These are phyloP conservation scores for Falco concolor DNA, from an alignment of 2,797 vertebrate genomes.

Conservation along the genomic window DNA sequence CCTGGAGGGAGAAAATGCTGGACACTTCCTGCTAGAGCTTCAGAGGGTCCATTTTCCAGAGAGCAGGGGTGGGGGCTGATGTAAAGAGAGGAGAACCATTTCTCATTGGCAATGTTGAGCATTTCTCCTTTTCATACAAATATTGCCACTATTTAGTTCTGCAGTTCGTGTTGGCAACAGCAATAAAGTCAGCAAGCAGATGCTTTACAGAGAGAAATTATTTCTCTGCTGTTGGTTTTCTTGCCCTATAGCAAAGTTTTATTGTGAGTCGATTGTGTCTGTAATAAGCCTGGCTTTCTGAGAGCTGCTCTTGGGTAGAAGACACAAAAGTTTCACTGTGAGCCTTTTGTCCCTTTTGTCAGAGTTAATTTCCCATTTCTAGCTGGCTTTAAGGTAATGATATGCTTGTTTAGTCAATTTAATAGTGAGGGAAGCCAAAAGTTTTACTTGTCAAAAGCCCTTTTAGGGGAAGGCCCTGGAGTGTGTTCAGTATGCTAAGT, in stretches of 20 bases:
- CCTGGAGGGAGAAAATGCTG: not conserved
- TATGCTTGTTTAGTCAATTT: not conserved
- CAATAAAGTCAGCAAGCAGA: slow-evolving; percentile 24
- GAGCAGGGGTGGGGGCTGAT: not conserved
- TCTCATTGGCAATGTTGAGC: not conserved
- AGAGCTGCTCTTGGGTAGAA: not conserved
- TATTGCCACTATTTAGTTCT: slow-evolving; percentile 1
- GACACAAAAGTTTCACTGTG: not conserved
- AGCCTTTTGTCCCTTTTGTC: not conserved
- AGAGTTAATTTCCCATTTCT: slow-evolving; percentile 6
- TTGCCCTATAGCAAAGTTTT: slow-evolving; percentile 42
- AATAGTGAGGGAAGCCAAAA: not conserved
- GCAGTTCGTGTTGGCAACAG: not conserved
- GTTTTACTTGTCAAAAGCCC: not conserved
- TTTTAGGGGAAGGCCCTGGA: not conserved
- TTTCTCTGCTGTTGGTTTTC: not conserved
- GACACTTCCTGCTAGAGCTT: not conserved
- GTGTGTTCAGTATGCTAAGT: not conserved
- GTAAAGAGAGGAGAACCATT: not conserved
- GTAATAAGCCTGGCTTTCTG: slow-evolving; percentile 1
- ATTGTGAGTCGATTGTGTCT: not conserved
- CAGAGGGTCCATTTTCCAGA: not conserved
- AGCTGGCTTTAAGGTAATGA: not conserved
- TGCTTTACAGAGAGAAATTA: slow-evolving; percentile 4
- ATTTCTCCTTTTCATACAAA: not conserved